Base-by-base conservation (phyloP, 1,140 invertebrate species). In the Danaus plexippus region DNA sequence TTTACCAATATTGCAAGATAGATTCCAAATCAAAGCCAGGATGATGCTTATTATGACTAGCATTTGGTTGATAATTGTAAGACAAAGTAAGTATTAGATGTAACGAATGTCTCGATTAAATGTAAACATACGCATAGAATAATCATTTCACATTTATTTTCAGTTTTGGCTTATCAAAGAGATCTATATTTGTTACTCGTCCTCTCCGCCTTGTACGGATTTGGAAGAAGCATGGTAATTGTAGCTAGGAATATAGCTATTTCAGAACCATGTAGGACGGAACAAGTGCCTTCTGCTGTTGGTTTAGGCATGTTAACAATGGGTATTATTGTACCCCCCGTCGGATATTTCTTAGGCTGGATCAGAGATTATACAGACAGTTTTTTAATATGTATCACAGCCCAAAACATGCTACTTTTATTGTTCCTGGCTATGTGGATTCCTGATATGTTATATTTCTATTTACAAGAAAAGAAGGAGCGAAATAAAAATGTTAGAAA, bases 241-340 rank as follows among this genome's bases (percentile, higher is more conserved):
- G 89, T 93, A 0, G 92, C 92, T 59, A 90, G 92, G 61, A 93
- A 92, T 69, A 85, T 94, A 11, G 90, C 90, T 0, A 89, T 94
- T 43, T 90, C 92, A 0, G 92, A 93, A 62, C 88, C 91, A 63
- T 91, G 89, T 60, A 85, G 85, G 1, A 66, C 89, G 59, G 80
- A 86, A 7, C 82, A 87, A 56, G 81, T 94, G 11, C 91, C 92
- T 0, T 89, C 91, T 11, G 92, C 92, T 0, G 85, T 93, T 32
- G 92, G 93, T 11, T 81, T 94, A 1, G 92, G 90, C 54, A 94
- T 94, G 92, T 89, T 94, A 12, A 88, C 88, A 1, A 94, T 93
- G 80, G 92, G 92, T 13, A 70, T 93, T 1, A 88, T 91, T 18
- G 90, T 92, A 0, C 88, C 92, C 1, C 88, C 87, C 0, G 70